Evolutionary conservation across 2,113 vertebrate species (phyloP), one percentile per base, ranked within the genome.

Genomic region (Phocoena sinus): DNA sequence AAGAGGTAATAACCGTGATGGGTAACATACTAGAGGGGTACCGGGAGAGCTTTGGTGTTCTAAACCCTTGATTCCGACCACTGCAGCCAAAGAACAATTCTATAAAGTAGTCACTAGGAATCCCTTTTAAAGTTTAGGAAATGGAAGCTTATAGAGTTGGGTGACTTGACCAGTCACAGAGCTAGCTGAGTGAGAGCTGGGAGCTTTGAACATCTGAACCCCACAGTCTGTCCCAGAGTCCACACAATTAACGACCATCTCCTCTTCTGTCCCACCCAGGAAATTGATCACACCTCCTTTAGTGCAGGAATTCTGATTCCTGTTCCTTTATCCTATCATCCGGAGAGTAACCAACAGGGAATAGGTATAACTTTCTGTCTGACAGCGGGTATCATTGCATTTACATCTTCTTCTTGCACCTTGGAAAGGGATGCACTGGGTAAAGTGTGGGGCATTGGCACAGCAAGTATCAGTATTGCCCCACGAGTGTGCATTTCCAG

Each of bases 241-340:
- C 38, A 25, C 13, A 14, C 38, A 20, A 5, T 8, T 11, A 20
- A 23, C 65, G 14, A 2, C 21, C 1, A 3, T 8, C 28, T 15
- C 28, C 6, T n/a, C 67, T 4, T 28, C 26, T n/a, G 26, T 36
- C 3, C 41, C 12, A 28, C 31, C 9, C 0, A 3, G 9, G 21
- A 18, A 26, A 4, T 0, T 2, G 31, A 5, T 12, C 8, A 3
- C 6, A 2, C 11, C 25, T 23, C 13, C 20, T 17, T 12, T 4
- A 14, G 0, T 21, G 8, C 6, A 36, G 50, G 11, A 21, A 17
- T 58, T 74, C 84, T 38, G 10, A 2, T 20, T 67, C 38, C 26
- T 1, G 2, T 38, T 77, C 5, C 5, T 38, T 33, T 6, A 33
- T 41, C 7, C 60, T 47, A 26, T 25, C 26, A 31, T 1, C 17